Conservation (phyloP, 2,888 invertebrate species). For the Gnatocerus cornutus region DNA sequence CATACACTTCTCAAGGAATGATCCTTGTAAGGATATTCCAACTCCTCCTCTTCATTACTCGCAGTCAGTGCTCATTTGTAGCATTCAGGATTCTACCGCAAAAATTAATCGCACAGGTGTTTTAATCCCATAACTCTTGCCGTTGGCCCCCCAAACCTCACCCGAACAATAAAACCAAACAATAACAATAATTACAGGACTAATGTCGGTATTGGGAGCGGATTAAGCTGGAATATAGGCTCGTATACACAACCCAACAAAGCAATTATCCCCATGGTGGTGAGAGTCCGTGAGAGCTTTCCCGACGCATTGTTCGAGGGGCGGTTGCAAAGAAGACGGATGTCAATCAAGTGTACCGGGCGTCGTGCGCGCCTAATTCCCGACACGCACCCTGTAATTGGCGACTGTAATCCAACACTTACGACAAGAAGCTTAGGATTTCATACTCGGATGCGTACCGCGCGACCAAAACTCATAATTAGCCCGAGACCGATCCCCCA, state of each 20-base stretch:
- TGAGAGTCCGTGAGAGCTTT: constrained; percentile 48
- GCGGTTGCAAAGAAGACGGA: constrained; percentile 18
- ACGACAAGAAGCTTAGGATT: constrained; percentile 69
- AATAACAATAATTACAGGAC: constrained; percentile 57
- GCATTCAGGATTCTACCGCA: constrained; percentile 5
- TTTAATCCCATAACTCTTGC: constrained; percentile 32
- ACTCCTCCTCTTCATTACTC: constrained; percentile 6
- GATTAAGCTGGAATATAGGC: constrained; percentile 51
- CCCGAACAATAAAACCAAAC: constrained; percentile 50
- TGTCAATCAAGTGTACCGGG: constrained; percentile 61
- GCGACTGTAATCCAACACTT: constrained; percentile 69
- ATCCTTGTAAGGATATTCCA: constrained; percentile 4
- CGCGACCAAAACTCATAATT: constrained; percentile 64
- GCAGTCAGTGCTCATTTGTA: not conserved
- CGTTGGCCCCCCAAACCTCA: constrained; percentile 16
- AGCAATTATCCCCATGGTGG: constrained; percentile 58
- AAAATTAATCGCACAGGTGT: constrained; percentile 17
- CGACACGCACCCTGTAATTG: constrained; percentile 69
- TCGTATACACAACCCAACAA: constrained; percentile 50
- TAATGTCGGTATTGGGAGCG: constrained; percentile 57
- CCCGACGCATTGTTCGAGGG: constrained; percentile 37
- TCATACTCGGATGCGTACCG: constrained; percentile 61
- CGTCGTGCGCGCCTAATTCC: constrained; percentile 63
- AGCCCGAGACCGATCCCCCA: constrained; percentile 58
- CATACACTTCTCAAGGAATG: constrained; percentile 1